Base-by-base conservation (phyloP, 2,888 invertebrate species). In the Acanthacorydalis orientalis region DNA sequence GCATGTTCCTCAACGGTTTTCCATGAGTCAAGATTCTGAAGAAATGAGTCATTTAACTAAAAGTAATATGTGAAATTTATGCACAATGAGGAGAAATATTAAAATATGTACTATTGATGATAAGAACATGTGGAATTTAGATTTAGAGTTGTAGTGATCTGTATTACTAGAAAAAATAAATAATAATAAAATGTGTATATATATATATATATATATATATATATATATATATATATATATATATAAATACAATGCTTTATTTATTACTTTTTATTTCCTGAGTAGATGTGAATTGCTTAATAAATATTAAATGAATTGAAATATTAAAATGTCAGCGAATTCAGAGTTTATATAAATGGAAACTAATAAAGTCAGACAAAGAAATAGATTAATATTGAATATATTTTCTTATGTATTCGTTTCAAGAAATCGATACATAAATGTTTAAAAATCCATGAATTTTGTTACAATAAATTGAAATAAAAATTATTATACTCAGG, bases 1-100 rank as follows among this genome's bases (percentile, higher is more conserved):
- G 1, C 34, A 47, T 37, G 16, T 47, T 23, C 47, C 47, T 6
- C 47, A 47, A 10, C 16, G 47, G 7, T 43, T 47, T 43, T 47
- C 47, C 9, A 34, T 43, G 12, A 43, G 31, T 4, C 38, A 11
- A 11, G 31, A 33, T 7, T 16, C 39, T 34, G 47, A 47, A 11
- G 47, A 47, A 31, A 35, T 16, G 34, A n/a, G 31, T 7, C 33
- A 34, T 12, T 37, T 47, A 31, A 47, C 47, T 7, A 47, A 47
- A 42, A 46, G 39, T 39, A 31, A 43, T 43, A 31, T 43, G 15
- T 41, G 41, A 12, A 8, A 32, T 14, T 33, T 43, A 9, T 7
- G 14, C 2, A 2, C 7, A 9, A 23, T 8, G n/a, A 42, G 33
- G 12, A 23, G 23, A 23, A 23, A 23, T 32, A 14, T 43, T 14